phyloP scores from a whole-genome alignment of 2,113 vertebrate genomes.

The Oreochromis aureus region DNA sequence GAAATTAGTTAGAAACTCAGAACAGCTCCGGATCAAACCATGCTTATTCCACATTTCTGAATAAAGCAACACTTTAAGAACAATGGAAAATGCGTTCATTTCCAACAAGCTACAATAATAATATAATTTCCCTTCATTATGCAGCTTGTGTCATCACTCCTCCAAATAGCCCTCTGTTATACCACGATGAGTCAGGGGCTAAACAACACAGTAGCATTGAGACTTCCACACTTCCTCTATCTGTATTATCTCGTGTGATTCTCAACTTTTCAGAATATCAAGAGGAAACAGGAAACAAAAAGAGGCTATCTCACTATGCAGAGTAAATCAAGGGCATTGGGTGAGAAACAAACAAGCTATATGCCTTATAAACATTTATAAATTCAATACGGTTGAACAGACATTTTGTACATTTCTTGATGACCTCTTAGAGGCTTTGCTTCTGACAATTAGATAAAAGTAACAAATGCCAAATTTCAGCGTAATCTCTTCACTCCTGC shows the following conservation, averaged over 20 bases:
- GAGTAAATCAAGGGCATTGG: conserved; percentile 3
- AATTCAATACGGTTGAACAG: not conserved
- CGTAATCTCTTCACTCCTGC: not conserved
- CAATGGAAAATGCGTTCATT: not conserved
- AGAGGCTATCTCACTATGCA: conserved; percentile 8
- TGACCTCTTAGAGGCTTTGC: not conserved
- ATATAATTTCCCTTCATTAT: not conserved
- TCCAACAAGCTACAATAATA: not conserved
- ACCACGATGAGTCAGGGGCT: not conserved
- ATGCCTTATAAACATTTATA: not conserved
- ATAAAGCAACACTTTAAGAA: not conserved
- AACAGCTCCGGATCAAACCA: not conserved
- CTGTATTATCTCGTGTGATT: not conserved
- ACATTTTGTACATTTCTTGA: not conserved
- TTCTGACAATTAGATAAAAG: not conserved
- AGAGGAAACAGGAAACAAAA: conserved; percentile 44
- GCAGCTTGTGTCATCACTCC: conserved; percentile 3
- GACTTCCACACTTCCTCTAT: conserved; percentile 25
- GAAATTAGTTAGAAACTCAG: not conserved
- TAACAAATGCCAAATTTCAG: not conserved
- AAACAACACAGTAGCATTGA: not conserved
- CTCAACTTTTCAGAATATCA: conserved; percentile 12
- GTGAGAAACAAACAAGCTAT: not conserved
- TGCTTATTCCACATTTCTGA: not conserved
- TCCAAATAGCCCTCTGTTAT: conserved; percentile 7